Evolutionary conservation across 2,888 invertebrate genomes (phyloP).

Genomic region (Caenorhabditis sulstoni): DNA sequence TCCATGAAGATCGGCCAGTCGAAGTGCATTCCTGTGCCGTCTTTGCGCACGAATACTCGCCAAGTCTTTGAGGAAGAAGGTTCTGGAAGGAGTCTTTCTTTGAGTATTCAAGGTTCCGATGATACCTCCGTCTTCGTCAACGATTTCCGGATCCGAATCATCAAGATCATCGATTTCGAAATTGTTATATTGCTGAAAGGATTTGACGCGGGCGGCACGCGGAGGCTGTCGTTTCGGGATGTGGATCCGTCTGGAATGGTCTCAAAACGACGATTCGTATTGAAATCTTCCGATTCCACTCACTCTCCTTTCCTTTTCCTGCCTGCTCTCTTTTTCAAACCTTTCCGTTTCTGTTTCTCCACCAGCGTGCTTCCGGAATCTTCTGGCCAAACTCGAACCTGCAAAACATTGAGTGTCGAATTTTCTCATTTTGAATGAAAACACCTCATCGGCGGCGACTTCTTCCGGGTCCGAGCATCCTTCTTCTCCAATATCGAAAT

Average conservation of each 20-base stretch:
- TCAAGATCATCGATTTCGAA: conserved; percentile 32
- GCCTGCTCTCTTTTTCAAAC: conserved; percentile 16
- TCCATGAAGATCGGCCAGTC: conserved; percentile 59
- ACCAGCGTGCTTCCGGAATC: neutral
- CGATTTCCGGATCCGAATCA: conserved; percentile 41
- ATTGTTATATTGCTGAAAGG: conserved; percentile 48
- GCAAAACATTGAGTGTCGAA: neutral
- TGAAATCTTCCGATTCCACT: neutral
- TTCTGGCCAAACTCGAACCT: conserved; percentile 40
- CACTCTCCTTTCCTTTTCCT: conserved; percentile 41
- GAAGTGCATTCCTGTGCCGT: conserved; percentile 61
- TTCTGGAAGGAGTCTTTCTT: conserved; percentile 32
- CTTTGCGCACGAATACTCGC: conserved; percentile 60
- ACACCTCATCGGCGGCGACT: conserved; percentile 53
- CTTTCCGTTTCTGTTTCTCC: conserved; percentile 12
- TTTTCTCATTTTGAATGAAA: neutral
- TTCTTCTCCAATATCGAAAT: conserved; percentile 65
- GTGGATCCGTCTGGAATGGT: conserved; percentile 32
- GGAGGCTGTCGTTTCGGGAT: conserved; percentile 46
- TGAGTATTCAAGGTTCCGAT: neutral
- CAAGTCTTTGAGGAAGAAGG: conserved; percentile 53
- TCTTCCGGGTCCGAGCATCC: conserved; percentile 53
- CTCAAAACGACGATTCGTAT: neutral
- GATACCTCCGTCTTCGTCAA: conserved; percentile 46
- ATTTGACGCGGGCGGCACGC: conserved; percentile 31